These are phyloP conservation scores for Seriola dumerili DNA, from an alignment of 2,113 vertebrate genomes.

Conservation along the genomic window DNA sequence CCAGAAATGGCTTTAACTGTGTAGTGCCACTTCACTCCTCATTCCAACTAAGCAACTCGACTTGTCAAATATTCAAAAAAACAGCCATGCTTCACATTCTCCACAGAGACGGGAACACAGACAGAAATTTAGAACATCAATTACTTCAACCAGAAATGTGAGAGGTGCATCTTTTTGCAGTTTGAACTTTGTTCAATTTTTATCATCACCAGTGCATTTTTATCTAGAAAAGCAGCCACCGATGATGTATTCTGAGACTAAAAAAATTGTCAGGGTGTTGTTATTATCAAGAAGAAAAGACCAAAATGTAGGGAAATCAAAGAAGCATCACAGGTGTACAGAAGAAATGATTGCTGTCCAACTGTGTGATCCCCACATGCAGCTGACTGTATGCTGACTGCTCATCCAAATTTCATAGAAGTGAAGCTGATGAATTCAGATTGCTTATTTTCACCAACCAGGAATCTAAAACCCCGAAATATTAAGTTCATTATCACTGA, in stretches of 20 bases:
- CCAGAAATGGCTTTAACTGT: background rate
- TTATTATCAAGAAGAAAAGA: background rate
- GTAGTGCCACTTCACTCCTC: background rate
- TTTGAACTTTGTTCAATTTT: background rate
- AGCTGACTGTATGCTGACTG: background rate
- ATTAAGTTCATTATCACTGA: background rate
- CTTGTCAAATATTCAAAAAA: slow-evolving; percentile 10
- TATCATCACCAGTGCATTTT: too few species aligned
- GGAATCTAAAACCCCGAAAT: background rate
- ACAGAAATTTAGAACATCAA: background rate
- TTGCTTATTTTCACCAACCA: background rate
- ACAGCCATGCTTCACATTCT: background rate
- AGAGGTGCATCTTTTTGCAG: background rate
- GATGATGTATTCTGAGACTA: background rate
- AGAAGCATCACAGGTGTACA: background rate
- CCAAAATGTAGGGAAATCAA: background rate
- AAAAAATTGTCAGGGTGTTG: background rate
- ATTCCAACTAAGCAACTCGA: background rate
- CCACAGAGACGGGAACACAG: slow-evolving; percentile 12
- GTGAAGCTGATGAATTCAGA: background rate
- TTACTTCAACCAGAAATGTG: background rate
- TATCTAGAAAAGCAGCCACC: background rate
- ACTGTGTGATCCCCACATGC: background rate
- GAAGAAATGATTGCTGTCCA: background rate
- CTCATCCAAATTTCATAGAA: background rate